These are phyloP conservation scores for Lathamus discolor DNA, from an alignment of 2,113 vertebrate genomes.

Conservation along the genomic window DNA sequence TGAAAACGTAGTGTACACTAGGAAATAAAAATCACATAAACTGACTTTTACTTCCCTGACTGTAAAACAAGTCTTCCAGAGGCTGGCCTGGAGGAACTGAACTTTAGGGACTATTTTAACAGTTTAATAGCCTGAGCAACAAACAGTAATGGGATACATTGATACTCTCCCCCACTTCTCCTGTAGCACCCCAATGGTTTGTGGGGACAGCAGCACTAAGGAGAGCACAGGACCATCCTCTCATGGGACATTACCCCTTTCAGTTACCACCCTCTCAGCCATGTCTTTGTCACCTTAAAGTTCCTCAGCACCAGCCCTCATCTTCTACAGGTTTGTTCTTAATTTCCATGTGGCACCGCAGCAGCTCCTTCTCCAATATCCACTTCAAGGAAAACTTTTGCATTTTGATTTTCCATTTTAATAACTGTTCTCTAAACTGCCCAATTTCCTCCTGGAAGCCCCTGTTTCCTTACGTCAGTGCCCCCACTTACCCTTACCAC, in stretches of 20 bases:
- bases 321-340: background rate
- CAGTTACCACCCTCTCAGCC: background rate
- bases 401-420: background rate
- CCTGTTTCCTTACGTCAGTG: background rate
- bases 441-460: background rate
- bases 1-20: background rate
- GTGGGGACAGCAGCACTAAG: background rate
- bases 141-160: background rate
- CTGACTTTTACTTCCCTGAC: background rate
- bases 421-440: background rate
- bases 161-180: background rate
- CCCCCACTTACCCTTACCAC: background rate
- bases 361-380: background rate
- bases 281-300: background rate
- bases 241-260: rapidly evolving
- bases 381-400: background rate
- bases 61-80: background rate
- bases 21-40: background rate
- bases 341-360: background rate
- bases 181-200: background rate
- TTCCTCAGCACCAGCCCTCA: background rate
- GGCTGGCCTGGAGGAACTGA: background rate
- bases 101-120: background rate
- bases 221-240: background rate
- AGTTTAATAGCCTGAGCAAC: background rate